A percentile compares a stretch with the other conserved stretches of the same genome.
These are phyloP conservation scores for Corydoras sp. DNA, from an alignment of 2,113 vertebrate genomes.

Conservation along the genomic window DNA sequence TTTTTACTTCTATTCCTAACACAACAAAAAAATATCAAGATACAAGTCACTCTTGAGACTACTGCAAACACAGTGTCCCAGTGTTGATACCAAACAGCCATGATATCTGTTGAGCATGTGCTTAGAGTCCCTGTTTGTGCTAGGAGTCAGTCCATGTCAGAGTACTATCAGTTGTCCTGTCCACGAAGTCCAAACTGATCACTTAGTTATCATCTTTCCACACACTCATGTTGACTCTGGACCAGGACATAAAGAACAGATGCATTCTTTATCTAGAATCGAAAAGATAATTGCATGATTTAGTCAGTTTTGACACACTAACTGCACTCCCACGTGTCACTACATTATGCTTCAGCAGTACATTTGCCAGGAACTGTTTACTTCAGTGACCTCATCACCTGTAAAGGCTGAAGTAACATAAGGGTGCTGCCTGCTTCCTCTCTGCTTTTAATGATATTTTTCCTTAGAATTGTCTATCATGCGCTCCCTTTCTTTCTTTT, in stretches of 20 bases:
- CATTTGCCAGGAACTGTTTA: not conserved
- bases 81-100: conserved; percentile 11
- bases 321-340: not conserved
- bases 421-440: not conserved
- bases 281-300: not conserved
- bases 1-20: not conserved
- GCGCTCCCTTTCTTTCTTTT: not conserved
- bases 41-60: not conserved
- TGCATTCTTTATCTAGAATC: not conserved
- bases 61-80: not conserved
- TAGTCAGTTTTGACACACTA: not conserved
- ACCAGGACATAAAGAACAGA: not conserved
- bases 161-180: not conserved
- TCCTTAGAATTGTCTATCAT: not conserved
- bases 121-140: not conserved
- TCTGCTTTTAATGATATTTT: not conserved
- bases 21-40: not conserved
- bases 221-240: not conserved
- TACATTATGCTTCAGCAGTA: not conserved
- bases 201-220: not conserved
- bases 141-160: not conserved
- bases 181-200: not conserved
- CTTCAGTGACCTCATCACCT: not conserved
- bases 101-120: conserved; percentile 9
- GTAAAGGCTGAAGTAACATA: not conserved